These are phyloP conservation scores for Cepphus grylle DNA, from an alignment of 2,113 vertebrate species.

Conservation along the genomic window DNA sequence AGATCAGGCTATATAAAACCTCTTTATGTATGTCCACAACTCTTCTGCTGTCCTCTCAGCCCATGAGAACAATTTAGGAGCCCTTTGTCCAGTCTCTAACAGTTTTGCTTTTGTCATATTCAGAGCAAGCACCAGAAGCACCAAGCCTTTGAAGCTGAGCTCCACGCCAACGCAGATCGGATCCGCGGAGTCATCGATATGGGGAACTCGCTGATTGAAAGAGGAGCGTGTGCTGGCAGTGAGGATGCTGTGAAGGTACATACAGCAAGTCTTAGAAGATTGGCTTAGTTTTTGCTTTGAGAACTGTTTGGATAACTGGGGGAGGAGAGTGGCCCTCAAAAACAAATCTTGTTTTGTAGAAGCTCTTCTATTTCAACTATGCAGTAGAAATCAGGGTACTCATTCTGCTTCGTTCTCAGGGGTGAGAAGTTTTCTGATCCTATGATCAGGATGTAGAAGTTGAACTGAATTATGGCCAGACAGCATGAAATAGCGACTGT, in stretches of 20 bases:
- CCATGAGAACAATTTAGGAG: constrained; percentile 1
- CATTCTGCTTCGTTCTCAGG: accelerated
- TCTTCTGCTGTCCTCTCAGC: not conserved
- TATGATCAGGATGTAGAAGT: not conserved
- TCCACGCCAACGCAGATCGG: constrained; percentile 94
- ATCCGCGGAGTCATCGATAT: constrained; percentile 96
- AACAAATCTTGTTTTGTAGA: not conserved
- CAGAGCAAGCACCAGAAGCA: constrained; percentile 99
- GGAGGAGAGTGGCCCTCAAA: not conserved
- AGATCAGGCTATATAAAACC: not conserved
- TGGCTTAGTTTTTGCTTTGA: not conserved
- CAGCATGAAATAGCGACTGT: not conserved
- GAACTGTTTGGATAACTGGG: not conserved
- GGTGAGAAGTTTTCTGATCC: not conserved
- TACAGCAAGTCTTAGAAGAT: not conserved
- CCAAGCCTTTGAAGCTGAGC: constrained; percentile 96
- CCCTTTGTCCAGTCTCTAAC: not conserved
- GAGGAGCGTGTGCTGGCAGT: constrained; percentile 93
- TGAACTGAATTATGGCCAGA: not conserved
- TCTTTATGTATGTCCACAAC: not conserved
- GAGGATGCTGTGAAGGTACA: constrained; percentile 96
- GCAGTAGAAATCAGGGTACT: not conserved
- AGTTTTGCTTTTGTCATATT: not conserved
- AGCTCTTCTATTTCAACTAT: not conserved
- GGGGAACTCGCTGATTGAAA: constrained; percentile 93